Conservation (phyloP, 2,113 vertebrate species). For the Sylvilagus bachmani region DNA sequence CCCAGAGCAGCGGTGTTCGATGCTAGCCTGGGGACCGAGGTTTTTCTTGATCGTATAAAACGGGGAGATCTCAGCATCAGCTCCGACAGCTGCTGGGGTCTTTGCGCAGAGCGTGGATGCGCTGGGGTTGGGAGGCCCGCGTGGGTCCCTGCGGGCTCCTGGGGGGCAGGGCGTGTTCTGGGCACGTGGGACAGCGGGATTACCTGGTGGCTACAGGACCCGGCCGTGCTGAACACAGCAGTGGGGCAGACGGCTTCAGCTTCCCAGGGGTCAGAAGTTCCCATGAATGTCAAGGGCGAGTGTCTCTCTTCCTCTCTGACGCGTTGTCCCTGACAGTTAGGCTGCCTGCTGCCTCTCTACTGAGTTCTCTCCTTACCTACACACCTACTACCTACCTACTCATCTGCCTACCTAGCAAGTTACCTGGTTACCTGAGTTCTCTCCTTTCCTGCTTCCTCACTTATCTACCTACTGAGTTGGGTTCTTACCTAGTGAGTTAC, state of each 20-base stretch:
- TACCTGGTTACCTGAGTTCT: not conserved
- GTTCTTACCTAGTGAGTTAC: not conserved
- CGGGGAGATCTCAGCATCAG: constrained; percentile 9
- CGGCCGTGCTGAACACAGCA: rapidly evolving
- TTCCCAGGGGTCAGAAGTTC: not conserved
- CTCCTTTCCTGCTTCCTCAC: not conserved
- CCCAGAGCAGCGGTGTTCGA: constrained; percentile 59
- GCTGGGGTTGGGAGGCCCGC: not conserved
- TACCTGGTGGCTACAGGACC: not conserved
- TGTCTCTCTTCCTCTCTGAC: not conserved
- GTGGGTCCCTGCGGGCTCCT: not conserved
- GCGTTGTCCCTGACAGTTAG: not conserved
- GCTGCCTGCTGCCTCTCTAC: not conserved
- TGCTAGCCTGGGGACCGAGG: constrained; percentile 39
- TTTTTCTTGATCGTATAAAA: not conserved
- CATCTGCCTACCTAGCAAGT: too few relatives aligned
- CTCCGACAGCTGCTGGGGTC: not conserved
- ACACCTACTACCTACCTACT: not conserved
- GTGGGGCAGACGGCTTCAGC: rapidly evolving
- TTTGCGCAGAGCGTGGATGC: not conserved
- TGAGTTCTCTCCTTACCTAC: too few relatives aligned
- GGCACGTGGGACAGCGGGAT: rapidly evolving
- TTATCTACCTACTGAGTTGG: not conserved
- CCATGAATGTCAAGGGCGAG: not conserved
- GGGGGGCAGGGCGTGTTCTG: not conserved